A percentile compares a stretch with the other conserved stretches of the same genome.
These are phyloP conservation scores for Hypomecis atomaria DNA, from an alignment of 2,888 invertebrate species.

Conservation along the genomic window DNA sequence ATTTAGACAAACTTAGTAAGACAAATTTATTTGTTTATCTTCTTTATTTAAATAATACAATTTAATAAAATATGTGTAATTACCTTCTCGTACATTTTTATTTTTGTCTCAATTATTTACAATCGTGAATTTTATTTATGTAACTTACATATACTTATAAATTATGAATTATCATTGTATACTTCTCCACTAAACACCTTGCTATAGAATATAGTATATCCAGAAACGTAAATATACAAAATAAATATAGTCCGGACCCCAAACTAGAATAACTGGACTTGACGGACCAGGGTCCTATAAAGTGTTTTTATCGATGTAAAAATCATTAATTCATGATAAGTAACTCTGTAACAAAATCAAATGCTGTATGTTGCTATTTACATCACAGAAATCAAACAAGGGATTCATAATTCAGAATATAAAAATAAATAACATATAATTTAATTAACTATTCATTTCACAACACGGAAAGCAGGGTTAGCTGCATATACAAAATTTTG, in stretches of 20 bases:
- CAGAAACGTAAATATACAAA: constrained; percentile 25
- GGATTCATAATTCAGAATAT: constrained; percentile 3
- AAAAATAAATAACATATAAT: background rate
- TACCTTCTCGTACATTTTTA: too few relatives aligned
- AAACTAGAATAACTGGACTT: constrained; percentile 25
- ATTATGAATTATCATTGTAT: constrained; percentile 2
- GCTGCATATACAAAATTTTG: constrained; percentile 44
- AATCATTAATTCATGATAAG: constrained; percentile 14
- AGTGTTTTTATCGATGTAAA: constrained; percentile 29
- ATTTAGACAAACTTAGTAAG: too few relatives aligned
- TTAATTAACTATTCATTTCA: constrained; percentile 32
- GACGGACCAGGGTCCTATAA: constrained; percentile 33
- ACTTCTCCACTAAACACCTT: constrained; percentile 12
- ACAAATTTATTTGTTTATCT: too few relatives aligned
- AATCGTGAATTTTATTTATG: too few relatives aligned
- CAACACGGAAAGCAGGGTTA: constrained; percentile 59
- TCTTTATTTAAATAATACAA: too few relatives aligned
- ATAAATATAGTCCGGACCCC: constrained; percentile 28
- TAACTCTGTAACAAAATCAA: constrained; percentile 15
- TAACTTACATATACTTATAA: background rate
- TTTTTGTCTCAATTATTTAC: too few relatives aligned
- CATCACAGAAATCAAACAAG: constrained; percentile 5
- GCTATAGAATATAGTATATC: constrained; percentile 20
- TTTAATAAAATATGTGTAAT: too few relatives aligned
- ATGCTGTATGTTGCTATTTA: constrained; percentile 30